Base-by-base conservation (phyloP, 2,888 invertebrate species). In the Sepiola atlantica region DNA sequence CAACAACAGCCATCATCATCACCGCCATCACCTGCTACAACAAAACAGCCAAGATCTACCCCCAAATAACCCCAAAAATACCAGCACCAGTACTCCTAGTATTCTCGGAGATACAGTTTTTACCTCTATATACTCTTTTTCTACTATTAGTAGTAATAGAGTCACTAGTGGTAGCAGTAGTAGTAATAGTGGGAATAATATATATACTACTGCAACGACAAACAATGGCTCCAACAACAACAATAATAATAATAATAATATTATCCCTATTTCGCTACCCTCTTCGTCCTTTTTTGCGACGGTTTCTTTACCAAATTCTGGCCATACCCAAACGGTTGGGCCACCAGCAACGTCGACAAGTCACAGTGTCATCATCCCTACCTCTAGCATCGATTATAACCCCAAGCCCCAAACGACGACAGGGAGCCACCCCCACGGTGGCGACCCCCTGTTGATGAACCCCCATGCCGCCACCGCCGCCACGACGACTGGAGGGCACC, bases 401-500 rank as follows among this genome's bases (percentile, higher is more conserved):
- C 28, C 92, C 24, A 45, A 45, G 55, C 92, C 92, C 45, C 28
- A 45, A 92, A 55, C 92, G 54, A n/a, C 92, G 54, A 35, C 35
- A 92, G n/a, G 54, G 55, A 35, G n/a, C 92, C 28, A 92, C 54
- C 45, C 4, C 55, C 28, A 55, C 20, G 55, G 35, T 24, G 35
- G n/a, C 92, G n/a, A 55, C 55, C 45, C 92, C 54, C 28, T 92
- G n/a, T 32, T 90, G 32, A n/a, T 35, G 92, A 92, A 45, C 28
- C 54, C 92, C 18, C 55, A 55, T n/a, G 28, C 55, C 28, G 90
- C 90, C 90, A 16, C 90, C 90, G 35, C n/a, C 90, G 16, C 90
- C 35, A 32, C 90, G 8, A 90, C 90, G 90, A 90, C 90, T 90
- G n/a, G n/a, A 32, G 92, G 92, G 28, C 92, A 92, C 54, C 92